These are phyloP conservation scores for Ariolimax columbianus DNA, from an alignment of 2,888 invertebrate genomes.

Conservation along the genomic window DNA sequence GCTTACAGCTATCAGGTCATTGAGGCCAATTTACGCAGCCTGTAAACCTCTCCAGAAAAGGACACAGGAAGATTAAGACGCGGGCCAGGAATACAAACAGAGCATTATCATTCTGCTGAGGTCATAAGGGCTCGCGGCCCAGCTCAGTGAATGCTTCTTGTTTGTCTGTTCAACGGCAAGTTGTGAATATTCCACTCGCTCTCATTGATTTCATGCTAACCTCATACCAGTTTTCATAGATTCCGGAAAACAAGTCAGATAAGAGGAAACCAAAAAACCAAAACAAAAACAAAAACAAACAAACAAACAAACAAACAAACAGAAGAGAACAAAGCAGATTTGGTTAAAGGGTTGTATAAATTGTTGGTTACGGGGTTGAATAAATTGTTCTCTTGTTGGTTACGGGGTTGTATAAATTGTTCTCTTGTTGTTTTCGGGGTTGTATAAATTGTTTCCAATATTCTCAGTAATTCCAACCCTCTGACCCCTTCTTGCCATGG, in stretches of 20 bases:
- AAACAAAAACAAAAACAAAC: neutral
- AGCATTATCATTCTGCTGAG: neutral
- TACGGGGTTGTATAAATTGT: too few relatives aligned
- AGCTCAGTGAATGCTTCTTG: neutral
- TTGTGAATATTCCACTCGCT: neutral
- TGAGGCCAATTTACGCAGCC: constrained; percentile 14
- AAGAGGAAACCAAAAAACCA: too few relatives aligned
- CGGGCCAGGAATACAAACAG: neutral
- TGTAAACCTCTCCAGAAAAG: constrained; percentile 9
- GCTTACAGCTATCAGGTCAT: constrained; percentile 5
- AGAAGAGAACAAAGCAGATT: too few relatives aligned
- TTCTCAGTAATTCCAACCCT: too few relatives aligned
- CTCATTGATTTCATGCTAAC: neutral
- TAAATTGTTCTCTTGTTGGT: too few relatives aligned
- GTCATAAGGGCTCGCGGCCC: neutral
- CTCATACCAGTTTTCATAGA: neutral
- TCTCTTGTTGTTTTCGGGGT: too few relatives aligned
- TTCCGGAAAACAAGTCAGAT: neutral
- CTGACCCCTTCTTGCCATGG: too few relatives aligned
- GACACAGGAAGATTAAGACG: constrained; percentile 15
- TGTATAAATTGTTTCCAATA: too few relatives aligned
- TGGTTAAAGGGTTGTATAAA: too few relatives aligned
- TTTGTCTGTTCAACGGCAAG: neutral
- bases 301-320: neutral
- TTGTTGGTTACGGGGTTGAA: too few relatives aligned